Conservation (phyloP, 2,888 invertebrate species). For the Oegoconia quadripuncta region DNA sequence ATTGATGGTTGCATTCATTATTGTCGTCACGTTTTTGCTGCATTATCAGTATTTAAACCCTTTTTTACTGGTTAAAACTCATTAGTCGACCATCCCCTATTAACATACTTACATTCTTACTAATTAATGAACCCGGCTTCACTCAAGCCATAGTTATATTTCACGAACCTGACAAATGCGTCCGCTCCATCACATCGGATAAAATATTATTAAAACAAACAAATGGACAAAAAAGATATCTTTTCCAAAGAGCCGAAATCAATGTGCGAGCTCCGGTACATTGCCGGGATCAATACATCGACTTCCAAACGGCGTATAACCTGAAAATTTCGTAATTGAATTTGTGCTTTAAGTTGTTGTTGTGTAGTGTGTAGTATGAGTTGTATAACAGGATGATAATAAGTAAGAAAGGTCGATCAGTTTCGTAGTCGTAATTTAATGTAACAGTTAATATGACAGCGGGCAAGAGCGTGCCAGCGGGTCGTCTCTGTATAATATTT, state of each 20-base stretch:
- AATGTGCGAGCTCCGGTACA: conserved; percentile 72
- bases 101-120: conserved; percentile 57
- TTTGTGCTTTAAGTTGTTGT: conserved; percentile 14
- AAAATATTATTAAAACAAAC: conserved; percentile 80
- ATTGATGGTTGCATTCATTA: too few species aligned
- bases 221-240: conserved; percentile 74
- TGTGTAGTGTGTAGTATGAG: conserved; percentile 27
- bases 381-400: conserved; percentile 40
- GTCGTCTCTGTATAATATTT: conserved; percentile 73
- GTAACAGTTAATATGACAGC: conserved; percentile 80
- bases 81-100: conserved; percentile 54
- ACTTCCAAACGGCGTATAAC: conserved; percentile 30
- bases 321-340: conserved; percentile 11
- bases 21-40: neutral
- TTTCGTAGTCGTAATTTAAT: conserved; percentile 75
- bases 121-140: conserved; percentile 69
- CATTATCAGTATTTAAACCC: neutral
- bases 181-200: conserved; percentile 74
- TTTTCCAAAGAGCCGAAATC: conserved; percentile 77
- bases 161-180: conserved; percentile 75
- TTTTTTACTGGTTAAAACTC: conserved; percentile 29
- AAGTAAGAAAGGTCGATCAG: conserved; percentile 60
- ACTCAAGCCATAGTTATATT: conserved; percentile 61
- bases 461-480: conserved; percentile 75
- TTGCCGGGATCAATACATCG: conserved; percentile 37